phyloP scores from a whole-genome alignment of 2,888 invertebrate species.

The Xylota sylvarum region DNA sequence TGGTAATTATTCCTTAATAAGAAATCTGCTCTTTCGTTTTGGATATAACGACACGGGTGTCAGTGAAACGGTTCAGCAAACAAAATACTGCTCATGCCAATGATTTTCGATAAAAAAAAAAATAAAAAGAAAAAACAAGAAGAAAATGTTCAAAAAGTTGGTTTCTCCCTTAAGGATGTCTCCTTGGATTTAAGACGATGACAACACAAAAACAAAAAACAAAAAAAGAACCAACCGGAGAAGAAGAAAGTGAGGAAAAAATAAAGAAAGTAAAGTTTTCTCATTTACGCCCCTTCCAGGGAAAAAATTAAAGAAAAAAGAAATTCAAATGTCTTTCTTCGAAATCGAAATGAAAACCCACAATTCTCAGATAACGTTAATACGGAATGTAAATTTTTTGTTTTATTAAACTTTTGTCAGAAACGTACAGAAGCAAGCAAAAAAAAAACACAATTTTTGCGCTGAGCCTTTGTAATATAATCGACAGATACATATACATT shows the following conservation, averaged over 20 bases:
- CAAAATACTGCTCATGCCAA: slow-evolving; percentile 9
- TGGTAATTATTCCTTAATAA: slow-evolving; percentile 1
- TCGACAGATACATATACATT: slow-evolving; percentile 35
- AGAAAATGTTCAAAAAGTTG: slow-evolving; percentile 7
- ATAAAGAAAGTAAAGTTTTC: slow-evolving; percentile 66
- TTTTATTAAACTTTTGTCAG: slow-evolving; percentile 61
- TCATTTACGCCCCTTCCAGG: slow-evolving; percentile 45
- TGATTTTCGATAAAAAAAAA: slow-evolving; percentile 28
- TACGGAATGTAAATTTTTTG: slow-evolving; percentile 49
- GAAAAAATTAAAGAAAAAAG: slow-evolving; percentile 34
- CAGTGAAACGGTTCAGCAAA: not conserved
- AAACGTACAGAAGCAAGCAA: not conserved
- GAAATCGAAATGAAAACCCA: slow-evolving; percentile 61
- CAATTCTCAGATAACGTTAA: slow-evolving; percentile 52
- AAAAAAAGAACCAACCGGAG: not conserved
- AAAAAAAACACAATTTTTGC: slow-evolving; percentile 12
- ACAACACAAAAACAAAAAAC: slow-evolving; percentile 6
- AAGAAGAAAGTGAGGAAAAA: slow-evolving; percentile 15
- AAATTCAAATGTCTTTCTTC: slow-evolving; percentile 56
- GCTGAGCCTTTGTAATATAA: slow-evolving; percentile 13
- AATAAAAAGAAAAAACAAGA: not conserved
- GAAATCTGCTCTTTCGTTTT: not conserved
- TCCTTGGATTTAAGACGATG: slow-evolving; percentile 11
- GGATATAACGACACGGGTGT: not conserved
- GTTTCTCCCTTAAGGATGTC: slow-evolving; percentile 2